These are phyloP conservation scores for Passerina amoena DNA, from an alignment of 2,113 vertebrate genomes.

Conservation along the genomic window DNA sequence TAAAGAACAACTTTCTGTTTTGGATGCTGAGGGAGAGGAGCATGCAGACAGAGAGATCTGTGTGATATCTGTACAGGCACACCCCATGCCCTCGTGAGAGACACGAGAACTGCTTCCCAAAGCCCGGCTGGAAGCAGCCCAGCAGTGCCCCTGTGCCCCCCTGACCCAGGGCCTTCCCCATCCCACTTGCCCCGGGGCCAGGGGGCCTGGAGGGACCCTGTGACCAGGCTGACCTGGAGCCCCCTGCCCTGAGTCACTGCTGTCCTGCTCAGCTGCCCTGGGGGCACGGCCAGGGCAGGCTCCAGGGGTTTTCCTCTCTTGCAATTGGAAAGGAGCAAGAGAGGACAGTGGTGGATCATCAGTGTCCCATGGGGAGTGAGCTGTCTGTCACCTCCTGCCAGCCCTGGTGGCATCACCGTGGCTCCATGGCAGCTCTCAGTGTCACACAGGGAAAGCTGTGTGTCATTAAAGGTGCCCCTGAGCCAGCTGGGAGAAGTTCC, in stretches of 20 bases:
- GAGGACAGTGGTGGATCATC: not conserved
- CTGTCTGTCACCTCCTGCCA: not conserved
- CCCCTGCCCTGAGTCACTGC: slow-evolving; percentile 35
- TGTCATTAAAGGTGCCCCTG: not conserved
- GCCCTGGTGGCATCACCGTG: not conserved
- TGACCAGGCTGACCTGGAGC: not conserved
- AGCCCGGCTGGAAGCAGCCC: not conserved
- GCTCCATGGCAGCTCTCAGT: not conserved
- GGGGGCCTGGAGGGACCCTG: not conserved
- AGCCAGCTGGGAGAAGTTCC: not conserved
- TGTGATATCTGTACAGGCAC: fast-evolving
- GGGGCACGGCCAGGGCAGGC: not conserved
- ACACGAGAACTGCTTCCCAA: not conserved
- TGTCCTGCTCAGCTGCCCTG: not conserved
- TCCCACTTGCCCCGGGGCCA: not conserved
- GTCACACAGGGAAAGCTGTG: not conserved
- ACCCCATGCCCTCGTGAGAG: not conserved
- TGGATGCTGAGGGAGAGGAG: not conserved
- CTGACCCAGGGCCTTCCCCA: not conserved
- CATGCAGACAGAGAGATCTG: not conserved
- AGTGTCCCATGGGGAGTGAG: not conserved
- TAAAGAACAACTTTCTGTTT: not conserved
- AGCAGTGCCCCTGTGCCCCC: not conserved
- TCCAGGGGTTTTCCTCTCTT: not conserved
- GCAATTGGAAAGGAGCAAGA: not conserved